Evolutionary conservation across 2,888 invertebrate species (phyloP).

Genomic region (Polymixis flavicincta): DNA sequence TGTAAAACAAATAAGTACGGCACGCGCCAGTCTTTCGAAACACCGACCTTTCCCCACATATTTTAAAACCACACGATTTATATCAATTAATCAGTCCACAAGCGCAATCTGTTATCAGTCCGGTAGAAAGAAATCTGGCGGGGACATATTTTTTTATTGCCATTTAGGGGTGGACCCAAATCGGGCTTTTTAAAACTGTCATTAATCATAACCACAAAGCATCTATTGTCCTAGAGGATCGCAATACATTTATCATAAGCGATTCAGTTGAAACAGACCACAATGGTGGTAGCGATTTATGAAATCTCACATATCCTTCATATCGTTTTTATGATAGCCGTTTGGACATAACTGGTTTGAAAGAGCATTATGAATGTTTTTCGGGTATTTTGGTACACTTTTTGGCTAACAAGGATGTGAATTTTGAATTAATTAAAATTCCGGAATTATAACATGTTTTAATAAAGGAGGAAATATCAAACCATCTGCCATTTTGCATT

Average conservation of each 20-base stretch:
- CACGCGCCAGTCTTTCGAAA: constrained; percentile 18
- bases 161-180: constrained; percentile 65
- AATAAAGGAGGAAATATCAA: no score
- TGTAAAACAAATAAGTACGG: constrained; percentile 47
- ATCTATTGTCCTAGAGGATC: constrained; percentile 75
- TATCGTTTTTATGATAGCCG: constrained; percentile 61
- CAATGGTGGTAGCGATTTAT: constrained; percentile 77
- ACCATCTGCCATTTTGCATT: not conserved
- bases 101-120: constrained; percentile 67
- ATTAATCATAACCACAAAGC: constrained; percentile 78
- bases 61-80: constrained; percentile 60
- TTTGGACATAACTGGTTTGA: constrained; percentile 40
- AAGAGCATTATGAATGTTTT: constrained; percentile 44
- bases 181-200: constrained; percentile 76
- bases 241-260: constrained; percentile 87
- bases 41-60: constrained; percentile 45
- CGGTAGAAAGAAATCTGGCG: constrained; percentile 67
- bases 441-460: no score
- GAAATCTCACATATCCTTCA: constrained; percentile 79
- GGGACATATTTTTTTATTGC: constrained; percentile 71
- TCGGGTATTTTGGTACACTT: constrained; percentile 27
- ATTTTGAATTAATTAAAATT: constrained; percentile 18
- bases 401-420: constrained; percentile 15
- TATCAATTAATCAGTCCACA: constrained; percentile 67
- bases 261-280: constrained; percentile 68